Evolutionary conservation across 2,797 vertebrate genomes (phyloP).

Genomic region (Malurus splendens): DNA sequence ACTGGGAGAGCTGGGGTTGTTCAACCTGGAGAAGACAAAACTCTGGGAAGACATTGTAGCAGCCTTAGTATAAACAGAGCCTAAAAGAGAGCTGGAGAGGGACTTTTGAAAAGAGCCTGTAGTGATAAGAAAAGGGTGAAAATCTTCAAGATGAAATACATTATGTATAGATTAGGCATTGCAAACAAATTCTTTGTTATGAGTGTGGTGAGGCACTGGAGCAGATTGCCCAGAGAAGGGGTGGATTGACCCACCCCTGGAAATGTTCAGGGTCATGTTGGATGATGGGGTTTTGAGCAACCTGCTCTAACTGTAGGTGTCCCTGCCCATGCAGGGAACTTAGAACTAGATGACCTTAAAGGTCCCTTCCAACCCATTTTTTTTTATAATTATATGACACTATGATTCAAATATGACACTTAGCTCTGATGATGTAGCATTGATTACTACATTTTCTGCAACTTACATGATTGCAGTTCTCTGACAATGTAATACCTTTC

Average conservation of each 20-base stretch:
- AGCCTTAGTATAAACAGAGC: background rate
- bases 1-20: background rate
- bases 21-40: background rate
- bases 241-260: background rate
- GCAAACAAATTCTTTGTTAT: background rate
- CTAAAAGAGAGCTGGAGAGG: background rate
- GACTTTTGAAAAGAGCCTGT: background rate
- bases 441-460: background rate
- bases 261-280: background rate
- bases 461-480: background rate
- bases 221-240: background rate
- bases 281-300: background rate
- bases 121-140: background rate
- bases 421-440: background rate
- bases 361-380: background rate
- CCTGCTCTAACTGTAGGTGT: background rate
- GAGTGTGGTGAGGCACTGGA: background rate
- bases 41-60: background rate
- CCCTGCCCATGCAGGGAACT: background rate
- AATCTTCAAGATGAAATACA: background rate
- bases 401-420: background rate
- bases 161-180: background rate
- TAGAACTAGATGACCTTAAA: background rate
- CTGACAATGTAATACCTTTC: background rate
- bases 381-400: background rate